Base-by-base conservation (phyloP, 2,113 vertebrate genomes). In the Cyprinodon variegatus region DNA sequence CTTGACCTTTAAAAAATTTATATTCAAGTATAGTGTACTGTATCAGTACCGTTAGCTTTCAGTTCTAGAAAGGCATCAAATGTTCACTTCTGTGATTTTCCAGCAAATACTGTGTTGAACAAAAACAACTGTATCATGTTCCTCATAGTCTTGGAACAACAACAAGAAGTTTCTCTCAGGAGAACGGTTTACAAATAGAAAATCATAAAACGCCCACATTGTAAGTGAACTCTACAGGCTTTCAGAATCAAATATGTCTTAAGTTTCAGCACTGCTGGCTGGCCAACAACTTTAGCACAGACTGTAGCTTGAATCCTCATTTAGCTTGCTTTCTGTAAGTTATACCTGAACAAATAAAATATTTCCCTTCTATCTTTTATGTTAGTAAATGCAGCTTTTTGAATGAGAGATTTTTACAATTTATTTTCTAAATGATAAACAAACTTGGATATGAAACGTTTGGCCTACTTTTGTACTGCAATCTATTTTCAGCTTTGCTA, bases 151-250 rank as follows among this genome's bases (percentile, higher is more conserved):
- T 85, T 76, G 90, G 78, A 91, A 91, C 53, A 84, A 20, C 81
- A 85, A 61, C 81, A 78, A 37, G 76, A 75, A 13, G 80, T 77
- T 59, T 13, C 60, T 61, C 84, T 82, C 81, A 17, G 15, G 87
- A 88, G 88, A 83, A 72, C 11, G 64, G 72, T 89, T 77, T 65
- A 74, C 64, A 67, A 68, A 69, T 77, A 80, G 69, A 76, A 78
- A 90, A 90, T 82, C 67, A 82, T 87, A 67, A 53, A 81, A 85
- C 85, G 29, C 88, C 83, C 80, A 88, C 88, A 70, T 72, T 62
- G 71, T 83, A 82, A 77, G 70, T 77, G 86, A 89, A 80, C 85
- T 36, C 80, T 53, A 43, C 63, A 76, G 73, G 64, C 39, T 84
- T 60, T 85, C 63, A 76, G 73, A 74, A 81, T 88, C 15, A n/a